These are phyloP conservation scores for Leptosomus discolor DNA, from an alignment of 2,113 vertebrate species.

Conservation along the genomic window DNA sequence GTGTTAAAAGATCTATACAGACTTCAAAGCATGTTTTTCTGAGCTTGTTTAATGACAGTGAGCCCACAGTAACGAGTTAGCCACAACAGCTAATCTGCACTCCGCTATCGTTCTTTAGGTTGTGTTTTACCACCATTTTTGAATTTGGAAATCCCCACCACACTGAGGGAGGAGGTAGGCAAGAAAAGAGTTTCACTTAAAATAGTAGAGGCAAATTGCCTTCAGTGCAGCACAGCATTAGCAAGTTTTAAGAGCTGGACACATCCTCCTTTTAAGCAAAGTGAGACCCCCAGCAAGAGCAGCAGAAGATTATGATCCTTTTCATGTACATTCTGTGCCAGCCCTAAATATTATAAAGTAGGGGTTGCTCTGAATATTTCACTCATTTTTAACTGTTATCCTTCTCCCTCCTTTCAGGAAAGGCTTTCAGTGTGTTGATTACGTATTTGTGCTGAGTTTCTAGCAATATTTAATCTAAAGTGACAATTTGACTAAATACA, in stretches of 20 bases:
- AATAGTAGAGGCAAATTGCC: not conserved
- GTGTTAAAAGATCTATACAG: not conserved
- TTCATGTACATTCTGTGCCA: not conserved
- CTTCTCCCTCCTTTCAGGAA: not conserved
- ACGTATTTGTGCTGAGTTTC: not conserved
- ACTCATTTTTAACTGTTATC: not conserved
- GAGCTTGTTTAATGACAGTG: not conserved
- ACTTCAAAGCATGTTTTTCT: not conserved
- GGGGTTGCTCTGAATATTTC: not conserved
- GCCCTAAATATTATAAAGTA: not conserved
- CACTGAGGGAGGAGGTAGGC: not conserved
- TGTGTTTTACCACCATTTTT: not conserved
- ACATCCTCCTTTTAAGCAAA: not conserved
- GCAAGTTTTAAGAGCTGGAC: not conserved
- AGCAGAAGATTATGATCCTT: not conserved
- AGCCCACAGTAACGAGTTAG: not conserved
- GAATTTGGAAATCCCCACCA: not conserved
- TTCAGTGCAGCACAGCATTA: not conserved
- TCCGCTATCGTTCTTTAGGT: not conserved
- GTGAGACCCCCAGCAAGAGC: not conserved
- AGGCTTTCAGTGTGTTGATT: not conserved
- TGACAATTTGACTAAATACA: conserved; percentile 28
- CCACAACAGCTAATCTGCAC: not conserved
- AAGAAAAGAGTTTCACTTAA: not conserved
- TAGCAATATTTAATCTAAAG: conserved; percentile 36